Base-by-base conservation (phyloP, 35 echinoderm and acorn worm genomes). In the Ptychodera flava region DNA sequence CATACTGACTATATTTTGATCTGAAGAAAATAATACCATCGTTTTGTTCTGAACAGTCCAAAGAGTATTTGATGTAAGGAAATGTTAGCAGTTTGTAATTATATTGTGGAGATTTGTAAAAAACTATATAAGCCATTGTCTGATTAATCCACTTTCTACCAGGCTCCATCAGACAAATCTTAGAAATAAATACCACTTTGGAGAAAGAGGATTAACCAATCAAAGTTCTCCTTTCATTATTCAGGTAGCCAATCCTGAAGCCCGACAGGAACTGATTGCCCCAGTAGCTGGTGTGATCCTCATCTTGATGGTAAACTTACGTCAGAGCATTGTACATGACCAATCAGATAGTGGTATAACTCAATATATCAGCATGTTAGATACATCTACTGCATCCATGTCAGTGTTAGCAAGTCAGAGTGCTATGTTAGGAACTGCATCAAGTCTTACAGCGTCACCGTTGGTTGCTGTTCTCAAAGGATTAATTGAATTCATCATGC, bases 201-300 rank as follows among this genome's bases (percentile, higher is more conserved):
- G n/a, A n/a, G n/a, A n/a, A n/a, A n/a, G n/a, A n/a, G n/a, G 22
- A 64, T 22, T 64, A 22, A 64, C 45, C 45, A 64, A 64, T 64
- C 45, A 64, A 64, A 64, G 6, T 64, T 64, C 45, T 12, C 29
- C 32, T 89, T 75, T 35, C 80, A 77, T 27, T 80, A 16, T 29
- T 76, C 77, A 93, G 95, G 88, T 98, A 34, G 83, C 82, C 76
- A 80, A 94, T 36, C 90, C 94, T 28, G 93, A 88, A 33, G 88
- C 93, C 1, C 87, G 85, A 36, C 75, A 90, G 2, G 92, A 94
- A 79, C 90, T 99, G 16, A 92, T 90, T 16, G 91, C 96, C 33
- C 93, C 90, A 0, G 93, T 93, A 27, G 90, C 92, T 0, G 95
- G 92, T 27, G 90, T 86, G n/a, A 85, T 99, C 2, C 85, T 99